phyloP scores from a whole-genome alignment of 2,888 invertebrate species.

The Chrysolina oricalcia region DNA sequence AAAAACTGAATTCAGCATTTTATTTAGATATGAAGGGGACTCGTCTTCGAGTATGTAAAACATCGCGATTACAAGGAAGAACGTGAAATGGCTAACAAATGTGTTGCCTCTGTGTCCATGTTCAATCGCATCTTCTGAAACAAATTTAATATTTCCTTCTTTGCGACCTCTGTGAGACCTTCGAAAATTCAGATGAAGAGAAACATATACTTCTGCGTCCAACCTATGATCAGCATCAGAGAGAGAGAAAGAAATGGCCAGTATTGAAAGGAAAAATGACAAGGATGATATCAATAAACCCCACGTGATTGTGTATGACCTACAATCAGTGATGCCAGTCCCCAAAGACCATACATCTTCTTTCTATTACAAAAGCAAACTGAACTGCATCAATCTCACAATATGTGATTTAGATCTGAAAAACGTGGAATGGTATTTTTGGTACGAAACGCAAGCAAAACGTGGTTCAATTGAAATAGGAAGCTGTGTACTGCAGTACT shows the following conservation, averaged over 20 bases:
- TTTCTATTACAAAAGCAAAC: conserved; percentile 58
- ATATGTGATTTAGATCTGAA: conserved; percentile 50
- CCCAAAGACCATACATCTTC: conserved; percentile 35
- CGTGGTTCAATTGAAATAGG: conserved; percentile 53
- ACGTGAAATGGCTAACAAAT: conserved; percentile 7
- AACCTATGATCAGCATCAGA: conserved; percentile 26
- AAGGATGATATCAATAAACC: conserved; percentile 5
- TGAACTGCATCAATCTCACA: conserved; percentile 51
- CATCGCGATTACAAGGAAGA: no score
- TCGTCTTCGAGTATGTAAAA: no score
- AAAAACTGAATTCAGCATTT: conserved; percentile 6
- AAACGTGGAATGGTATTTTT: conserved; percentile 55
- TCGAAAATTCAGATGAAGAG: conserved; percentile 4
- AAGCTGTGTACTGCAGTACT: conserved; percentile 32
- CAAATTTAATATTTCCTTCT: conserved; percentile 9
- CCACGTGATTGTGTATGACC: conserved; percentile 32
- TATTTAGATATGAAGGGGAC: background rate
- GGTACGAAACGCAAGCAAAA: no score
- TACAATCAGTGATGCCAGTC: conserved; percentile 33
- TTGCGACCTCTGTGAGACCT: conserved; percentile 9
- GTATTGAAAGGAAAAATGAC: conserved; percentile 15
- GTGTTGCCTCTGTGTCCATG: conserved; percentile 9
- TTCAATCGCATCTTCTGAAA: conserved; percentile 9
- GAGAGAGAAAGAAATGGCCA: conserved; percentile 19
- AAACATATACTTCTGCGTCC: background rate